A percentile compares a stretch with the other conserved stretches of the same genome.
phyloP scores from a whole-genome alignment of 37 sponge, comb jelly and placozoan species.

The Spongilla lacustris region DNA sequence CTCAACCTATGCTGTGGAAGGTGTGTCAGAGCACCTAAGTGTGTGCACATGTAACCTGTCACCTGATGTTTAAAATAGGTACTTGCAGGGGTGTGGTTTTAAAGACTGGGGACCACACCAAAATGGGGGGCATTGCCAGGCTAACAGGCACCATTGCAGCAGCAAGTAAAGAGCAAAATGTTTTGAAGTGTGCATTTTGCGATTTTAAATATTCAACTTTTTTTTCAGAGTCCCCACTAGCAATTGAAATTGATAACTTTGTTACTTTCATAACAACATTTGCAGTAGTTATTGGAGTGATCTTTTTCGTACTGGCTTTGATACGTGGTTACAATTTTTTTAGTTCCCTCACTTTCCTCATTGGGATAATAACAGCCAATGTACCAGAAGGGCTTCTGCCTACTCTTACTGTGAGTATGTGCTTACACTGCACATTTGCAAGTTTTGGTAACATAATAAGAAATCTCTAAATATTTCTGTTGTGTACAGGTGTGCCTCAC shows the following conservation, averaged over 20 bases:
- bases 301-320: constrained; percentile 80
- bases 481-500: constrained; percentile 90
- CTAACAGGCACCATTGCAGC: constrained; percentile 83
- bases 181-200: neutral
- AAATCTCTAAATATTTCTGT: too few relatives aligned
- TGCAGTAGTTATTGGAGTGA: constrained; percentile 87
- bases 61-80: too few relatives aligned
- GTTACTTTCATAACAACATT: constrained; percentile 89
- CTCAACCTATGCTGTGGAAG: constrained; percentile 89
- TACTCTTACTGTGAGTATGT: constrained; percentile 91
- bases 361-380: constrained; percentile 97
- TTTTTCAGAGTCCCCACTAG: constrained; percentile 88
- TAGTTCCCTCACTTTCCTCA: constrained; percentile 85
- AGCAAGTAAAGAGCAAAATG: constrained; percentile 59
- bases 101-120: constrained; percentile 89
- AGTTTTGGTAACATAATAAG: neutral
- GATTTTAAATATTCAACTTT: neutral
- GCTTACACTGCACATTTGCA: neutral
- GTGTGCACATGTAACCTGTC: too few relatives aligned
- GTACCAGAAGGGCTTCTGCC: constrained; percentile 98
- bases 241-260: constrained; percentile 90
- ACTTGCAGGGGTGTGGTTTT: constrained; percentile 88
- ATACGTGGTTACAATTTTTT: constrained; percentile 71
- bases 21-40: constrained; percentile 58
- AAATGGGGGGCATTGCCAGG: constrained; percentile 93